Evolutionary conservation across 2,113 vertebrate genomes (phyloP).

Genomic region (Jacana jacana): DNA sequence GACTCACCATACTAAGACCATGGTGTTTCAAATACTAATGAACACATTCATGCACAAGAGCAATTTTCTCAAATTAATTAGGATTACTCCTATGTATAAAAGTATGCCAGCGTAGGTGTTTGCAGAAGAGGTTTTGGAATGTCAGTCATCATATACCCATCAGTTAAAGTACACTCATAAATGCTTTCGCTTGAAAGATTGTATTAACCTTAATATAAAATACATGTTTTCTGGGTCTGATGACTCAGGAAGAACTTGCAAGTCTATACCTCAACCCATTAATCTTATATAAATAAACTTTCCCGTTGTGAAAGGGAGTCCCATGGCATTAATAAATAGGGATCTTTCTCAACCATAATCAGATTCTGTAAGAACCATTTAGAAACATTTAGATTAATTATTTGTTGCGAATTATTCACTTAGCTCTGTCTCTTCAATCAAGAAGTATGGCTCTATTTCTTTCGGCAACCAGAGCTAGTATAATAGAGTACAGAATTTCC

Average conservation of each 20-base stretch:
- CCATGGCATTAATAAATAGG: conserved; percentile 24
- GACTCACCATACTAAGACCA: neutral
- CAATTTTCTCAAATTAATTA: conserved; percentile 64
- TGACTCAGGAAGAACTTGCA: conserved; percentile 58
- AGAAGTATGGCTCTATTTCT: neutral
- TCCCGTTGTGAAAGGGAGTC: conserved; percentile 56
- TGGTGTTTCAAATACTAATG: conserved; percentile 23
- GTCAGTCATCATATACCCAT: conserved; percentile 58
- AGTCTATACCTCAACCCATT: conserved; percentile 49
- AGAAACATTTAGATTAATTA: conserved; percentile 61
- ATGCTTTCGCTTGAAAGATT: conserved; percentile 36
- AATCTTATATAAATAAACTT: conserved; percentile 61
- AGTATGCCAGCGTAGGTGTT: conserved; percentile 45
- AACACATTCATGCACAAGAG: conserved; percentile 23
- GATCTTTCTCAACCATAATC: conserved; percentile 59
- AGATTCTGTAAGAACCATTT: conserved; percentile 49
- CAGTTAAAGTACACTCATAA: conserved; percentile 49
- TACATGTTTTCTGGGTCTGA: conserved; percentile 55
- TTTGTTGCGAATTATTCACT: conserved; percentile 56
- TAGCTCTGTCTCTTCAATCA: conserved; percentile 45
- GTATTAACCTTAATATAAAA: conserved; percentile 50
- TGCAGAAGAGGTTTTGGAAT: conserved; percentile 23
- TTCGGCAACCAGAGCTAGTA: conserved; percentile 29
- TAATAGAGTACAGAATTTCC: conserved; percentile 21
- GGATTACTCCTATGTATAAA: conserved; percentile 45